Evolutionary conservation across 64 coral and sea anemone genomes (phyloP), one percentile per base, ranked within the genome.

Genomic region (Pocillopora verrucosa): DNA sequence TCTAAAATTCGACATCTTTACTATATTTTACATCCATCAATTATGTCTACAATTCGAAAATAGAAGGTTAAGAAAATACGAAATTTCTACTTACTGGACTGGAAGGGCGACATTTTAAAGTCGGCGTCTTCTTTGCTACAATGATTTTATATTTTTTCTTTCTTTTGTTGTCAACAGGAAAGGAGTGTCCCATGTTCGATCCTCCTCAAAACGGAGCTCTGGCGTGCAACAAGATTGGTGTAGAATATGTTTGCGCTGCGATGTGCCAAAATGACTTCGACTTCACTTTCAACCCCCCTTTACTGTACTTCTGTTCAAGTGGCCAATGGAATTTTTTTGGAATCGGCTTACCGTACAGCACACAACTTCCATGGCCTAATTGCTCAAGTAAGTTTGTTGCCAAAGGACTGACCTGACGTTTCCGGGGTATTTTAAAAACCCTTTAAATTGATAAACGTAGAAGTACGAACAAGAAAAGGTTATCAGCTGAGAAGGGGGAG

Each of bases 281-380:
- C 56, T 79, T 79, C 59, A 13, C 13, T 13, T 79, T 79, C 56
- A 59, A 79, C 13, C 76, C 76, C 20, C 56, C 76, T 1, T 11
- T 79, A 56, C 9, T 79, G 51, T 79, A 79, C 22, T 14, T 57
- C 59, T 79, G 76, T 79, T 9, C 56, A 11, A 4, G 9, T 25
- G 76, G 19, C 13, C 20, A 25, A 12, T 77, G 75, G 75, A 56
- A 22, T 22, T 69, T 69, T 69, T 69, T n/a, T 69, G 10, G 5
- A 9, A 4, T 57, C 7, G 1, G 19, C 0, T 12, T 35, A 7
- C 14, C n/a, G 22, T n/a, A 30, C 11, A 24, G 56, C 12, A 60
- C 16, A 20, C 77, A 79, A 57, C 77, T 59, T 79, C 77, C 77
- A 51, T 59, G 77, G 56, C 77, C 77, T 22, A 13, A 79, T 25